Percentiles rank a stretch among this genome's conserved stretches.
These are phyloP conservation scores for Pollimyrus isidori DNA, from an alignment of 2,113 vertebrate species.

Conservation along the genomic window DNA sequence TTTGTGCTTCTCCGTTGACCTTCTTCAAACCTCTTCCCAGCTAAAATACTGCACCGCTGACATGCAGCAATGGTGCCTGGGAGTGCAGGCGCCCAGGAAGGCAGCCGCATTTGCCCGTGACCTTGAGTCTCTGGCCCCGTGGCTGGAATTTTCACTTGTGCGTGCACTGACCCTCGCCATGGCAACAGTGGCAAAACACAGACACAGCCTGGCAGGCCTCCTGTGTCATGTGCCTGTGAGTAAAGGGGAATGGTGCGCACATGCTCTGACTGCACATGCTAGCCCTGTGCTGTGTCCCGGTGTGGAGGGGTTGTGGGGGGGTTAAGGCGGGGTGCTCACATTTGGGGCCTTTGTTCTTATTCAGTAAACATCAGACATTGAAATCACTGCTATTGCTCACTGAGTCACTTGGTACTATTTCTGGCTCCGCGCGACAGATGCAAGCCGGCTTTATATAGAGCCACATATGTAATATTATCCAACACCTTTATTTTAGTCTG, in stretches of 20 bases:
- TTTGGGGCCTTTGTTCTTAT: background rate
- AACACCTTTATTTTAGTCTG: conserved; percentile 44
- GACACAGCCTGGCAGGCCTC: conserved; percentile 75
- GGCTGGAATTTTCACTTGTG: conserved; percentile 48
- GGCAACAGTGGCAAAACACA: conserved; percentile 84
- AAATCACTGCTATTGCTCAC: background rate
- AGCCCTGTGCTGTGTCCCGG: background rate
- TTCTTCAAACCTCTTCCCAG: conserved; percentile 61
- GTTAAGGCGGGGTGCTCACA: background rate
- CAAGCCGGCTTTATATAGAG: conserved; percentile 39
- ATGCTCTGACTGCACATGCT: conserved; percentile 11
- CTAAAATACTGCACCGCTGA: conserved; percentile 28
- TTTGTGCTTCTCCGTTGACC: conserved; percentile 39
- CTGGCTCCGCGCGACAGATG: conserved; percentile 39
- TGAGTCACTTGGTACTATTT: conserved; percentile 5
- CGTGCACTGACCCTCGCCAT: conserved; percentile 76
- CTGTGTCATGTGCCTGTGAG: conserved; percentile 54
- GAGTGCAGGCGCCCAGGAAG: conserved; percentile 14
- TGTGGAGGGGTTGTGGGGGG: no score
- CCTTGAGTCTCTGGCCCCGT: conserved; percentile 66
- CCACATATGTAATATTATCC: conserved; percentile 54
- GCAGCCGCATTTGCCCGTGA: conserved; percentile 56
- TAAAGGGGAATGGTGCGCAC: conserved; percentile 54
- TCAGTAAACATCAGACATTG: conserved; percentile 16
- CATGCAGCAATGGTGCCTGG: background rate